Evolutionary conservation across 2,113 vertebrate genomes (phyloP).

Genomic region (Aythya baeri): DNA sequence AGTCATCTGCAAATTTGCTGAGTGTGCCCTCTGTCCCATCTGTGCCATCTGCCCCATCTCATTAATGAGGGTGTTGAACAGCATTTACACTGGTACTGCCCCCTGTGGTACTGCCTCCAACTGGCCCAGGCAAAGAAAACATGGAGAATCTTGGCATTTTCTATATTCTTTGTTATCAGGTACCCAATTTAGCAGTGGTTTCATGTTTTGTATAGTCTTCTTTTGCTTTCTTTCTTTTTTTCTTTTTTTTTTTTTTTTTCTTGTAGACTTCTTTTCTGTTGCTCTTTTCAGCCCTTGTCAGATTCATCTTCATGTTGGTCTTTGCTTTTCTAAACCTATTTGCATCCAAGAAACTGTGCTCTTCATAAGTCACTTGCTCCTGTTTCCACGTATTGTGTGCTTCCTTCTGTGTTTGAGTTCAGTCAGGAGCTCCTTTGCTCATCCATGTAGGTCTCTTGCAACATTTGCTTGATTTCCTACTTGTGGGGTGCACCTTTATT

Average conservation of each 20-base stretch:
- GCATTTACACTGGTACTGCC: background rate
- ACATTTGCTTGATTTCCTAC: background rate
- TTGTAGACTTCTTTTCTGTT: background rate
- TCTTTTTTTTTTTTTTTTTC: background rate
- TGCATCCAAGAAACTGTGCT: background rate
- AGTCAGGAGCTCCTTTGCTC: background rate
- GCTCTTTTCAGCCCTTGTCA: background rate
- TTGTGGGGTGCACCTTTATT: background rate
- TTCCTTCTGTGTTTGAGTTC: background rate
- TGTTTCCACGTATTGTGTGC: background rate
- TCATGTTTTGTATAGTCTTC: background rate
- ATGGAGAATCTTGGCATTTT: background rate
- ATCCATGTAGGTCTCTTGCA: background rate
- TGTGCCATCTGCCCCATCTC: background rate
- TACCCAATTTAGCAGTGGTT: background rate
- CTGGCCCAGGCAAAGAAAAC: background rate
- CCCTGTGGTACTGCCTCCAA: background rate
- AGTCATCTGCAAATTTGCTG: background rate
- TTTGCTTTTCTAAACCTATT: background rate
- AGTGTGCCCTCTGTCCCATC: too few species aligned
- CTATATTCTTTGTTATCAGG: background rate
- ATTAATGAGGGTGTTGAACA: background rate
- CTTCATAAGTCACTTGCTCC: background rate
- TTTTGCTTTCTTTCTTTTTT: background rate
- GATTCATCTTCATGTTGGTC: background rate